Evolutionary conservation across 2,797 vertebrate species (phyloP).

Genomic region (Periparus ater): DNA sequence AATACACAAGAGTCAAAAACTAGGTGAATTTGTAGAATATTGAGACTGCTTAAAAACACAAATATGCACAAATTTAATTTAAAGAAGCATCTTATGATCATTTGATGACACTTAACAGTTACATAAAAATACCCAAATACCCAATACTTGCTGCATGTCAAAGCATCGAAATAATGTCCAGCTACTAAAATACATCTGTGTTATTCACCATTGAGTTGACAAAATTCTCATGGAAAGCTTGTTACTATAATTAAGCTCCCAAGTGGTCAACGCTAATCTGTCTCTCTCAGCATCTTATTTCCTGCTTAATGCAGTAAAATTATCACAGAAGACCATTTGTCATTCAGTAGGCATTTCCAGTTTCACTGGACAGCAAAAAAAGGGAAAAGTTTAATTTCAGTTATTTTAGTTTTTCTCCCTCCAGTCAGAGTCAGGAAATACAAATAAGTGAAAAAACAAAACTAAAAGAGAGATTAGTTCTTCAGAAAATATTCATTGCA

Average conservation of each 20-base stretch:
- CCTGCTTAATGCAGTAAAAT: constrained; percentile 33
- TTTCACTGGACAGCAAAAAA: constrained; percentile 21
- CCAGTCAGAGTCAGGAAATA: not conserved
- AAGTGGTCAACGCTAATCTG: not conserved
- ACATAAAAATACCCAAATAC: not conserved
- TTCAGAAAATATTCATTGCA: not conserved
- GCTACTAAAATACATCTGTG: not conserved
- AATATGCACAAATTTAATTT: not conserved
- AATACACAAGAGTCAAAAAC: not conserved
- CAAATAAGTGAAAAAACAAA: not conserved
- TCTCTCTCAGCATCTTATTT: constrained; percentile 26
- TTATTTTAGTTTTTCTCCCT: not conserved
- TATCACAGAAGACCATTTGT: constrained; percentile 31
- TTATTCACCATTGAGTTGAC: not conserved
- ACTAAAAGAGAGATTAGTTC: not conserved
- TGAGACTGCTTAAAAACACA: not conserved
- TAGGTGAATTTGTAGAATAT: not conserved
- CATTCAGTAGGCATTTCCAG: constrained; percentile 17
- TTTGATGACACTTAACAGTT: not conserved
- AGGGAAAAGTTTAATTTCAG: not conserved
- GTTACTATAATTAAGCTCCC: constrained; percentile 46
- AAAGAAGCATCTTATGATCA: not conserved
- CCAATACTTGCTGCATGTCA: not conserved
- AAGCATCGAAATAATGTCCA: not conserved
- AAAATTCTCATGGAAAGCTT: constrained; percentile 16